These are phyloP conservation scores for Agrochola lychnidis DNA, from an alignment of 2,888 invertebrate genomes.

Conservation along the genomic window DNA sequence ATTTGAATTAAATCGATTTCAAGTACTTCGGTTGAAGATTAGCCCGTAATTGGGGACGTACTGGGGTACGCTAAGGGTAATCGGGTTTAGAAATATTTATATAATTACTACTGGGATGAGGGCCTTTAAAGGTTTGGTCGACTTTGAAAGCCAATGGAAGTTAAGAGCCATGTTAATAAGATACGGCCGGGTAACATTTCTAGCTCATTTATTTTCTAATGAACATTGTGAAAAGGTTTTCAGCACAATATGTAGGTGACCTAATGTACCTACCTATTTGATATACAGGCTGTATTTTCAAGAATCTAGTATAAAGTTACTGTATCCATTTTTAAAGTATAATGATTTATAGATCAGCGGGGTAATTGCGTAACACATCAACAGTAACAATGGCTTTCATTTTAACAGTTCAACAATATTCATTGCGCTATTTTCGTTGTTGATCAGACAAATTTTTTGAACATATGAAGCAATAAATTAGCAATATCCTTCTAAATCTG, in stretches of 20 bases:
- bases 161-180: slow-evolving; percentile 22
- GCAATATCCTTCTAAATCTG: no score
- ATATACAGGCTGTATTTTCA: background rate
- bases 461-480: no score
- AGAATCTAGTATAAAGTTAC: slow-evolving; percentile 8
- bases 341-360: slow-evolving; percentile 1
- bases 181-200: slow-evolving; percentile 12
- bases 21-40: slow-evolving; percentile 28
- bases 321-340: slow-evolving; percentile 21
- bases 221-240: slow-evolving; percentile 14
- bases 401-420: no score
- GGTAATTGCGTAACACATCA: no score
- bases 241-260: background rate
- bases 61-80: slow-evolving; percentile 24
- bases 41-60: slow-evolving; percentile 38
- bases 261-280: background rate
- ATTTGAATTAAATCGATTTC: slow-evolving; percentile 49
- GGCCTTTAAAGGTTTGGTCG: slow-evolving; percentile 16
- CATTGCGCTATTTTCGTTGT: no score
- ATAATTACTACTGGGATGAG: slow-evolving; percentile 45
- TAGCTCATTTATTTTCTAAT: slow-evolving; percentile 32
- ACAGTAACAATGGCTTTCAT: no score
- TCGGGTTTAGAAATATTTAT: slow-evolving; percentile 46
- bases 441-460: no score
- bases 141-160: slow-evolving; percentile 19